Conservation (phyloP, 2,113 vertebrate genomes). For the Oncorhynchus mykiss region DNA sequence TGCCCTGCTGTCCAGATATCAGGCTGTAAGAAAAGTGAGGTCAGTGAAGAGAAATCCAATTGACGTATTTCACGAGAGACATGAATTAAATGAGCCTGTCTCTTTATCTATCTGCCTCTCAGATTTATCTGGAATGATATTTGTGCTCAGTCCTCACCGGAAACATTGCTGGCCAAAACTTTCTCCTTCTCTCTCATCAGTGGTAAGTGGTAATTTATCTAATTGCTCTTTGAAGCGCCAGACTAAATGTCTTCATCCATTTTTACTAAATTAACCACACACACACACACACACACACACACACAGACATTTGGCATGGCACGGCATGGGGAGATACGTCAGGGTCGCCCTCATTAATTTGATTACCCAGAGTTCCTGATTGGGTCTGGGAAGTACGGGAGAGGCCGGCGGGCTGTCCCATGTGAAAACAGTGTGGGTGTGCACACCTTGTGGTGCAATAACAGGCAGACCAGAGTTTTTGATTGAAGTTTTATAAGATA, state of each 20-base stretch:
- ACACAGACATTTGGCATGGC: not conserved
- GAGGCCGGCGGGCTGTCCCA: slow-evolving; percentile 23
- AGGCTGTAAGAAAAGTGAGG: not conserved
- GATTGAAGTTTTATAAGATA: not conserved
- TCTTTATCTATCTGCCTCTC: slow-evolving; percentile 15
- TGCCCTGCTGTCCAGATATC: not conserved
- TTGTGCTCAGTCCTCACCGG: not conserved
- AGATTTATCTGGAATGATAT: slow-evolving; percentile 13
- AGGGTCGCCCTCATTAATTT: slow-evolving; percentile 57
- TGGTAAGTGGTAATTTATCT: slow-evolving; percentile 46
- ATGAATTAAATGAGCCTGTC: slow-evolving; percentile 22
- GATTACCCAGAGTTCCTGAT: slow-evolving; percentile 48
- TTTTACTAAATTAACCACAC: slow-evolving; percentile 45
- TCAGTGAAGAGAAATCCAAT: slow-evolving; percentile 3
- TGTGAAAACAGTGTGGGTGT: not conserved
- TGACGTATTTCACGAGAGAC: not conserved
- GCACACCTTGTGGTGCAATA: not conserved
- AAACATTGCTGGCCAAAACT: slow-evolving; percentile 20
- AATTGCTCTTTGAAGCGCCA: slow-evolving; percentile 49
- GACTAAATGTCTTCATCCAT: slow-evolving; percentile 36
- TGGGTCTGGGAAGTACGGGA: slow-evolving; percentile 47
- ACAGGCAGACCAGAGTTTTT: not conserved
- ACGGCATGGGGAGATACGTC: slow-evolving; percentile 42
- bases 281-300: slow-evolving; percentile 37
- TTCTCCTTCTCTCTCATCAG: slow-evolving; percentile 29